phyloP scores from a whole-genome alignment of 2,888 invertebrate genomes.

The Ophion obscuratus region DNA sequence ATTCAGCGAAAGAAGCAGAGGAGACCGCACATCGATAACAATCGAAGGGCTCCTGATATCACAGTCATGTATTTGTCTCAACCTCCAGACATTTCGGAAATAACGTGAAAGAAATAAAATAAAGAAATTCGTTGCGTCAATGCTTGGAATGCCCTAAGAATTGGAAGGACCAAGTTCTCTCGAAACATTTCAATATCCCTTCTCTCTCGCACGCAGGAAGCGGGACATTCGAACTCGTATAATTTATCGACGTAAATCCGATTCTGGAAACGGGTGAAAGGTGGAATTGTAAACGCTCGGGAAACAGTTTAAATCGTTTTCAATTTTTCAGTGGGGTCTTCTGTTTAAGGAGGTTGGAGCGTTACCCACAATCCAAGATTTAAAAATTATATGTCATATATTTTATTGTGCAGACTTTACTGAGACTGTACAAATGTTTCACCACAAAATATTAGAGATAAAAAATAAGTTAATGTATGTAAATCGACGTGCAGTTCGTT shows the following conservation, averaged over 20 bases:
- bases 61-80: slow-evolving; percentile 49
- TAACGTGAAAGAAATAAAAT: slow-evolving; percentile 49
- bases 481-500: no score
- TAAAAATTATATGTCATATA: no score
- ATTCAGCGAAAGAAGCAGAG: slow-evolving; percentile 6
- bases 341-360: no score
- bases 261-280: slow-evolving; percentile 32
- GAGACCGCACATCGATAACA: slow-evolving; percentile 6
- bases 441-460: no score
- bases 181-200: slow-evolving; percentile 39
- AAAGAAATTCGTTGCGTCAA: slow-evolving; percentile 58
- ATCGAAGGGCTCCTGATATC: slow-evolving; percentile 31
- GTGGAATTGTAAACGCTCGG: not conserved
- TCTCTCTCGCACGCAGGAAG: not conserved
- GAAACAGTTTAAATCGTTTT: slow-evolving; percentile 36
- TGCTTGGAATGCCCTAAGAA: slow-evolving; percentile 32
- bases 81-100: slow-evolving; percentile 33
- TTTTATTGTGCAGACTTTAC: no score
- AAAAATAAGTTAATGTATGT: no score
- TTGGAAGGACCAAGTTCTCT: slow-evolving; percentile 25
- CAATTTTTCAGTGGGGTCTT: slow-evolving; percentile 21
- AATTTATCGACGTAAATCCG: slow-evolving; percentile 38
- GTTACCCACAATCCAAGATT: no score
- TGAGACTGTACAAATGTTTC: no score
- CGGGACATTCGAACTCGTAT: slow-evolving; percentile 5